Evolutionary conservation across 2,888 invertebrate species (phyloP).

Genomic region (Leptinotarsa tumamoca): DNA sequence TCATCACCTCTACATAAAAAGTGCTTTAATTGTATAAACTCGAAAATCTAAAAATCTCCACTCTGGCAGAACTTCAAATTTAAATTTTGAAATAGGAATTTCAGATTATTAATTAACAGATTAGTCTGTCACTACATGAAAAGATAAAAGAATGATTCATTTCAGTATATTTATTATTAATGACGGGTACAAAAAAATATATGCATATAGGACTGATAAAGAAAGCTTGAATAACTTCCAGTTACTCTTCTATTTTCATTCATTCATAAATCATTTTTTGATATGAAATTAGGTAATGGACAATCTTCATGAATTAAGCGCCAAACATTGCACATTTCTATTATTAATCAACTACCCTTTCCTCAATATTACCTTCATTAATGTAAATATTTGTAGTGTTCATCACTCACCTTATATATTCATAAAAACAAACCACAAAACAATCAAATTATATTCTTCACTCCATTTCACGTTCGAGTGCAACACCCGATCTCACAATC

Average conservation of each 20-base stretch:
- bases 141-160: no score
- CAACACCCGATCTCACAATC: background rate
- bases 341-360: background rate
- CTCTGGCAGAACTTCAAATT: background rate
- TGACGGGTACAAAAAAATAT: no score
- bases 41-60: background rate
- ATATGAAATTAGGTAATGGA: background rate
- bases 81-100: background rate
- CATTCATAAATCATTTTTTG: background rate
- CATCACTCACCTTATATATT: slow-evolving; percentile 16
- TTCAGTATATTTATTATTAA: no score
- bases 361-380: background rate
- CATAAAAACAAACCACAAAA: slow-evolving; percentile 6
- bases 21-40: background rate
- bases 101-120: no score
- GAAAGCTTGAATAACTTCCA: no score
- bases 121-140: no score
- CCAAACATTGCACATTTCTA: background rate
- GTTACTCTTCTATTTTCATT: no score
- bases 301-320: background rate
- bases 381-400: background rate
- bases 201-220: no score
- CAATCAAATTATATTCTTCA: background rate
- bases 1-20: background rate
- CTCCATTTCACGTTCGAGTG: background rate